phyloP scores from a whole-genome alignment of 2,113 vertebrate species.

The Campylomormyrus tamandua region DNA sequence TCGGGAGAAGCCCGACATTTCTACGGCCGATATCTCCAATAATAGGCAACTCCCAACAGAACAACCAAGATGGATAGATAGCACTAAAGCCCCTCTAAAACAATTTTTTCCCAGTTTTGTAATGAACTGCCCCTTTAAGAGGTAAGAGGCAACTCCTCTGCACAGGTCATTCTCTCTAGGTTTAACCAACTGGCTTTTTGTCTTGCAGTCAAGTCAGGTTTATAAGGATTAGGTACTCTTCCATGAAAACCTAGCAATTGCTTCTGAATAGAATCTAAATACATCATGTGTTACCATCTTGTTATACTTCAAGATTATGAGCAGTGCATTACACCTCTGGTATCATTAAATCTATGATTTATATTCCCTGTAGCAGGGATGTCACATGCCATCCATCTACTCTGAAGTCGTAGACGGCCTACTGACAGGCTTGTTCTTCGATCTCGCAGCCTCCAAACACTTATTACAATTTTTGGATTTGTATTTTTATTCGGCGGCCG shows the following conservation, averaged over 20 bases:
- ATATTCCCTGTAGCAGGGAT: neutral
- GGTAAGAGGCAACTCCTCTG: neutral
- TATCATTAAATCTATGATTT: slow-evolving; percentile 5
- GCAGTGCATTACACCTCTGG: neutral
- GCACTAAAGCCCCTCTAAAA: neutral
- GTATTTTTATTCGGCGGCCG: neutral
- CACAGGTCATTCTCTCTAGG: neutral
- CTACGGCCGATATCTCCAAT: neutral
- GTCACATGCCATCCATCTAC: neutral
- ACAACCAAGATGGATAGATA: neutral
- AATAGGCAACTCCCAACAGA: neutral
- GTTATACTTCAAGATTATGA: neutral
- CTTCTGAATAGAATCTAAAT: neutral
- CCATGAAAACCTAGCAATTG: neutral
- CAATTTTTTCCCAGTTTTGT: neutral
- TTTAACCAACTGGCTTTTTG: neutral
- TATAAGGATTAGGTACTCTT: neutral
- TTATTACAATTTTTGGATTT: neutral
- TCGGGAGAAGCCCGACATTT: neutral
- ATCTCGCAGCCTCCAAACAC: neutral
- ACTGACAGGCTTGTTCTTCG: neutral
- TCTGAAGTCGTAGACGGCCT: neutral
- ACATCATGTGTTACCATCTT: neutral
- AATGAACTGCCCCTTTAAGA: neutral
- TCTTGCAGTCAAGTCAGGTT: neutral